Evolutionary conservation across 2,888 invertebrate species (phyloP), one percentile per base, ranked within the genome.

Genomic region (Eucera pruinosa): DNA sequence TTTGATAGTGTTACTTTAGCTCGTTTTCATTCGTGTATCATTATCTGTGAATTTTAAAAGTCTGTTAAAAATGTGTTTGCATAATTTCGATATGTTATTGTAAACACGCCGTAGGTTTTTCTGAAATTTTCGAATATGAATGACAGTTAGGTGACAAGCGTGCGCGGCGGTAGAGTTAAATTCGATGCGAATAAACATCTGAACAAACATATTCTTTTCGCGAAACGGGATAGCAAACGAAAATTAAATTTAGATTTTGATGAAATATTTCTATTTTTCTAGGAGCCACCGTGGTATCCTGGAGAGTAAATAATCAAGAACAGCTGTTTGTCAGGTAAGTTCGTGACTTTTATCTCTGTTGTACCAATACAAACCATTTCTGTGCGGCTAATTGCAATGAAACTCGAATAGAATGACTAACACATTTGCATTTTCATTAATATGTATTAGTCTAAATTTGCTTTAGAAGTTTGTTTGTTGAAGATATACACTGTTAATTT

Each of bases 261-360:
- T 79, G 50, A 58, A 60, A 74, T 81, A 82, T 88, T 88, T 83
- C 78, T 47, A 89, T 89, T 89, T n/a, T 94, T 95, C 77, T 93
- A 98, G 98, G 98, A 93, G 98, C 98, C 83, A 98, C 98, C 70
- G 97, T 98, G 83, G 98, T 98, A 85, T 98, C 98, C 91, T 98
- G 98, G 98, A 94, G 98, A 89, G 98, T 98, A 80, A 97, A 97
- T 93, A 98, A 98, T 93, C 97, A 98, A 93, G 98, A 98, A 93
- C 97, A 98, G 92, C 95, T 98, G 92, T 98, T 98, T 94, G 97
- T 98, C 89, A 98, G 98, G 98, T 98, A 94, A 94, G 95, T 92
- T 54, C 47, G n/a, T 1, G 13, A 25, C 54, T 41, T 52, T 11
- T n/a, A 2, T n/a, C 41, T 9, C 25, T 33, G 52, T 54, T 43